Percentiles rank a stretch among this genome's conserved stretches.
These are phyloP conservation scores for Cotesia vestalis DNA, from an alignment of 1,140 invertebrate species.

Conservation along the genomic window DNA sequence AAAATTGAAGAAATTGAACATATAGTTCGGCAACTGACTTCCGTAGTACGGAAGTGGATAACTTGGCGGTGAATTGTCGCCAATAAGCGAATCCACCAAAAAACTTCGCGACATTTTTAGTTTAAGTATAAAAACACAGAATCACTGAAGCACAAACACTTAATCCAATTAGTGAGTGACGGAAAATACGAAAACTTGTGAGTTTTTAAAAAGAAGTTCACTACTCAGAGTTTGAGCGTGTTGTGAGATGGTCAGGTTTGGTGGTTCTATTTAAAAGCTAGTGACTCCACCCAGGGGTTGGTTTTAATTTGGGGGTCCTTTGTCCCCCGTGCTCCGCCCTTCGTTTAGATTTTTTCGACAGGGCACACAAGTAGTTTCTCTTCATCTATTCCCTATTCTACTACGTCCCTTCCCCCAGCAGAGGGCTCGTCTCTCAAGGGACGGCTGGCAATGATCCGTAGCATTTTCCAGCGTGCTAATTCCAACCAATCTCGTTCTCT, in stretches of 20 bases:
- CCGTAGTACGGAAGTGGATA: constrained; percentile 60
- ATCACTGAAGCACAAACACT: not conserved
- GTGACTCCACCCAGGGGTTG: constrained; percentile 66
- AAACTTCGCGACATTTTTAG: constrained; percentile 77
- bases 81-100: constrained; percentile 77
- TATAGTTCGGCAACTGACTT: constrained; percentile 59
- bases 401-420: not conserved
- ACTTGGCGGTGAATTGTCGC: constrained; percentile 65
- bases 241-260: constrained; percentile 46
- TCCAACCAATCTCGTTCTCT: constrained; percentile 30
- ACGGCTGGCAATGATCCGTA: constrained; percentile 36
- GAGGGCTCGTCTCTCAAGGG: constrained; percentile 46
- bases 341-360: constrained; percentile 25
- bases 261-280: constrained; percentile 51
- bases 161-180: constrained; percentile 8
- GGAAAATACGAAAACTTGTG: too few species aligned
- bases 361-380: constrained; percentile 5
- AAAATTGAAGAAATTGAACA: constrained; percentile 62
- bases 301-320: constrained; percentile 50
- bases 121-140: constrained; percentile 1
- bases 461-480: constrained; percentile 34
- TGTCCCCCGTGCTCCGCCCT: constrained; percentile 56
- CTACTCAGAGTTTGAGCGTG: constrained; percentile 43
- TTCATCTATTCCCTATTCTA: constrained; percentile 12
- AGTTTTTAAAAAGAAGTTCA: constrained; percentile 37